These are phyloP conservation scores for Polyommatus iphigenia DNA, from an alignment of 2,888 invertebrate species.

Conservation along the genomic window DNA sequence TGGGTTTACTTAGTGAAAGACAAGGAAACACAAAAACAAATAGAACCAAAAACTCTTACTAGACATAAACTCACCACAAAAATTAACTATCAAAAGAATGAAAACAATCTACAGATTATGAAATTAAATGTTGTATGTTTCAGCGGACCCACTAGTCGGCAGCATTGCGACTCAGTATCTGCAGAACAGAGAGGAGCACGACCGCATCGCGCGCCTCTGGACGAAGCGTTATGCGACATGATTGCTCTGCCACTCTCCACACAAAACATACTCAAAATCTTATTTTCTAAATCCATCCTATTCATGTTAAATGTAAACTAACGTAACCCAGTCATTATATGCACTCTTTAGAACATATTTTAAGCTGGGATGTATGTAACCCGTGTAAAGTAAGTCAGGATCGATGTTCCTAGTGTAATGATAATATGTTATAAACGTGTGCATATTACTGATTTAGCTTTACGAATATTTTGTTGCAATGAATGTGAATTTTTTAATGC, in stretches of 20 bases:
- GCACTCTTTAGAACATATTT: constrained; percentile 50
- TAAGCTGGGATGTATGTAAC: constrained; percentile 34
- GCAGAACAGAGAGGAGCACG: constrained; percentile 98
- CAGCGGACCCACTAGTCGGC: constrained; percentile 97
- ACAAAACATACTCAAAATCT: constrained; percentile 67
- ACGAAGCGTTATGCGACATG: constrained; percentile 98
- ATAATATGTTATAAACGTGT: constrained; percentile 45
- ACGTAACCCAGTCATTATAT: constrained; percentile 37
- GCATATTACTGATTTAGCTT: constrained; percentile 56
- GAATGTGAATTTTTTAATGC: constrained; percentile 61
- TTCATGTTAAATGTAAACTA: constrained; percentile 39
- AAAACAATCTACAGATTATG: too few species aligned
- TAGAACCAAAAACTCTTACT: too few species aligned
- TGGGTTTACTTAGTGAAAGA: too few species aligned
- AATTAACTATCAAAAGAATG: too few species aligned
- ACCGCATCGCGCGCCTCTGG: constrained; percentile 98
- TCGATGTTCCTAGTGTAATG: constrained; percentile 21
- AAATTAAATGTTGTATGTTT: constrained; percentile 48
- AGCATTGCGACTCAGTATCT: constrained; percentile 99
- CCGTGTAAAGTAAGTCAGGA: constrained; percentile 26
- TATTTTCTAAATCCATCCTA: constrained; percentile 71
- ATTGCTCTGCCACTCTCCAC: constrained; percentile 67
- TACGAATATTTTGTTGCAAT: constrained; percentile 66
- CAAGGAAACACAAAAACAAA: too few species aligned
- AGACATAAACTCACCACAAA: too few species aligned